Percentiles rank a stretch among this genome's conserved stretches.
These are phyloP conservation scores for Tetragonula carbonaria DNA, from an alignment of 2,888 invertebrate genomes.

Conservation along the genomic window DNA sequence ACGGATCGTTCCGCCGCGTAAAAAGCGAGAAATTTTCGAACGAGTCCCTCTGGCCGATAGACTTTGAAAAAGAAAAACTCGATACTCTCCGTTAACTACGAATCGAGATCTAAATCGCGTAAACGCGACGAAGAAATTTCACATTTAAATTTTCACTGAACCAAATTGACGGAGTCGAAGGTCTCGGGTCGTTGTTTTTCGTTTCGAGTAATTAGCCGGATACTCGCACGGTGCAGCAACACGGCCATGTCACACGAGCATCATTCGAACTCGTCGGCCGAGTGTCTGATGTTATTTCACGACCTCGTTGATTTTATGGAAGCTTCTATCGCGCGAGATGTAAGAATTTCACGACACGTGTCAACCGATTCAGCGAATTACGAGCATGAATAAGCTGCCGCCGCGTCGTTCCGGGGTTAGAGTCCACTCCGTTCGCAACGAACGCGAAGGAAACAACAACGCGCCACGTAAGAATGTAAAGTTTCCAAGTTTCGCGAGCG, in stretches of 20 bases:
- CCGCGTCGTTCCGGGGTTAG: not conserved
- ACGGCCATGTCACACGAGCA: not conserved
- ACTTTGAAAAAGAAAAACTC: not conserved
- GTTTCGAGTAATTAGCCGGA: constrained; percentile 51
- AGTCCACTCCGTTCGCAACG: not conserved
- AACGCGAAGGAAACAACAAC: not conserved
- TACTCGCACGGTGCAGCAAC: not conserved
- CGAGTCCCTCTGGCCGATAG: not conserved
- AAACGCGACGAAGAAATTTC: not conserved
- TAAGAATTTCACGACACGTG: not conserved
- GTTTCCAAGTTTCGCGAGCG: not conserved
- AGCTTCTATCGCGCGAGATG: constrained; percentile 16
- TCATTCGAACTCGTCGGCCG: constrained; percentile 52
- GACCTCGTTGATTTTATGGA: constrained; percentile 70
- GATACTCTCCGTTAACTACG: too few species aligned
- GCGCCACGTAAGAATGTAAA: not conserved
- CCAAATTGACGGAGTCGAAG: not conserved
- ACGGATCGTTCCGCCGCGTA: constrained; percentile 59
- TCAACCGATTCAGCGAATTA: constrained; percentile 46
- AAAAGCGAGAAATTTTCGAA: constrained; percentile 45
- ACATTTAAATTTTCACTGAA: not conserved
- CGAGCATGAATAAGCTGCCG: constrained; percentile 6
- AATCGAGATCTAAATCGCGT: too few species aligned
- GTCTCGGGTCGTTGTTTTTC: not conserved
- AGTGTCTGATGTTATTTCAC: constrained; percentile 50